phyloP scores from a whole-genome alignment of 2,888 invertebrate species.

The Falcaria lacertinaria region DNA sequence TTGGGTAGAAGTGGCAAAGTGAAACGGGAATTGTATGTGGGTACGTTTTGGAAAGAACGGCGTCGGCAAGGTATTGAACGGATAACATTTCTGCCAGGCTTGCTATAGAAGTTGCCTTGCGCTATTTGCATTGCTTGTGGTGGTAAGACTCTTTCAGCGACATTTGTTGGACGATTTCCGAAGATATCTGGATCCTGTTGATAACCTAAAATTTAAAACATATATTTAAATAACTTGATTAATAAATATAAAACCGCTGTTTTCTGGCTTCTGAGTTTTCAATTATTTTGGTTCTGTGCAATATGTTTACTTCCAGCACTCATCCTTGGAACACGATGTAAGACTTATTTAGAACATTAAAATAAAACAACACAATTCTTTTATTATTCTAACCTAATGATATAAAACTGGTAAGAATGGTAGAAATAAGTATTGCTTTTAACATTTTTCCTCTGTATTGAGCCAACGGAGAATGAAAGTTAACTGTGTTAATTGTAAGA shows the following conservation, averaged over 20 bases:
- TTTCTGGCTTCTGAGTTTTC: too few relatives aligned
- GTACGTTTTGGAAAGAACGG: neutral
- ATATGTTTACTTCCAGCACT: too few relatives aligned
- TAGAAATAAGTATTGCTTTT: neutral
- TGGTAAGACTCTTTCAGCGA: neutral
- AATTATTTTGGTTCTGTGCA: too few relatives aligned
- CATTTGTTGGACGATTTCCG: neutral
- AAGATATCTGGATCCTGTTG: neutral
- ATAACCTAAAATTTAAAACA: neutral
- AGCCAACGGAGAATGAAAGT: constrained; percentile 4
- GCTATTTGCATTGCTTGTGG: neutral
- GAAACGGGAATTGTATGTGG: neutral
- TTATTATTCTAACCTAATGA: neutral
- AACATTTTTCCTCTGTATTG: neutral
- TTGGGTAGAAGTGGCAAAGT: neutral
- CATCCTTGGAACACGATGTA: too few relatives aligned
- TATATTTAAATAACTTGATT: neutral
- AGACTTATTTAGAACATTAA: neutral
- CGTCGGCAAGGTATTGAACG: neutral
- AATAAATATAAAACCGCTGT: too few relatives aligned
- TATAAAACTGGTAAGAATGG: neutral
- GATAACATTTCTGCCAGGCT: neutral
- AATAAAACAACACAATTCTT: neutral
- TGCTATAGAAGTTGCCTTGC: neutral
- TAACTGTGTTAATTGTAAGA: constrained; percentile 14